Evolutionary conservation across 2,888 invertebrate species (phyloP).

Genomic region (Dysmachus trigonus): DNA sequence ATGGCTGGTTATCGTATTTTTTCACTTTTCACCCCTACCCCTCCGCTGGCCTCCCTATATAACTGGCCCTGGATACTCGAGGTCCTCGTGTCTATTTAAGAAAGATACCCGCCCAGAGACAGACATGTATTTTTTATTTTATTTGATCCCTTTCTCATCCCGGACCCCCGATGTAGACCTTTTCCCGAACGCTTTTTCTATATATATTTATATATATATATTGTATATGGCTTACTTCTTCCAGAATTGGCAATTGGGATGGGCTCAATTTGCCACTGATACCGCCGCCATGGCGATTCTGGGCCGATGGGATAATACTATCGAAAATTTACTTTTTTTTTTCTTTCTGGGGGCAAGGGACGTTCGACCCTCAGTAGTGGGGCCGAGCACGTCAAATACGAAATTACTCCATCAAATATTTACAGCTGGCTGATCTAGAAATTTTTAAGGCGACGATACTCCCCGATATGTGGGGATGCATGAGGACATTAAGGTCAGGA

Average conservation of each 20-base stretch:
- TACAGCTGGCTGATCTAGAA: slow-evolving; percentile 53
- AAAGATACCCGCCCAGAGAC: slow-evolving; percentile 49
- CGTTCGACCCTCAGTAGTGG: background rate
- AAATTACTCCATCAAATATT: slow-evolving; percentile 54
- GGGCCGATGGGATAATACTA: slow-evolving; percentile 53
- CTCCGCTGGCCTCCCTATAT: background rate
- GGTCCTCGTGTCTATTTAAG: slow-evolving; percentile 47
- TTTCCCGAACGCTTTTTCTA: slow-evolving; percentile 21
- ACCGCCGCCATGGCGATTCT: slow-evolving; percentile 51
- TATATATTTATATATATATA: too few species aligned
- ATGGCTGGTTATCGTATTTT: slow-evolving; percentile 50
- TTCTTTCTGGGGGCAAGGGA: background rate
- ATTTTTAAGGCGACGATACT: slow-evolving; percentile 42
- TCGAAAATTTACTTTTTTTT: slow-evolving; percentile 46
- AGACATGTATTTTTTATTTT: slow-evolving; percentile 52
- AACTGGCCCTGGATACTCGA: slow-evolving; percentile 15
- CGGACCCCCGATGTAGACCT: slow-evolving; percentile 4
- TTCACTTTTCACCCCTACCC: slow-evolving; percentile 10
- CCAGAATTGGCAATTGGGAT: slow-evolving; percentile 39
- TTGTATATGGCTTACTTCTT: slow-evolving; percentile 35
- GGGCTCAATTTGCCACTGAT: slow-evolving; percentile 39
- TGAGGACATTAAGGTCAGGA: background rate
- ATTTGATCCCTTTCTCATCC: slow-evolving; percentile 51
- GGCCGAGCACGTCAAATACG: slow-evolving; percentile 47
- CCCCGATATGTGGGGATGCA: background rate